Base-by-base conservation (phyloP, 2,888 invertebrate genomes). In the Phragmatobia fuliginosa region DNA sequence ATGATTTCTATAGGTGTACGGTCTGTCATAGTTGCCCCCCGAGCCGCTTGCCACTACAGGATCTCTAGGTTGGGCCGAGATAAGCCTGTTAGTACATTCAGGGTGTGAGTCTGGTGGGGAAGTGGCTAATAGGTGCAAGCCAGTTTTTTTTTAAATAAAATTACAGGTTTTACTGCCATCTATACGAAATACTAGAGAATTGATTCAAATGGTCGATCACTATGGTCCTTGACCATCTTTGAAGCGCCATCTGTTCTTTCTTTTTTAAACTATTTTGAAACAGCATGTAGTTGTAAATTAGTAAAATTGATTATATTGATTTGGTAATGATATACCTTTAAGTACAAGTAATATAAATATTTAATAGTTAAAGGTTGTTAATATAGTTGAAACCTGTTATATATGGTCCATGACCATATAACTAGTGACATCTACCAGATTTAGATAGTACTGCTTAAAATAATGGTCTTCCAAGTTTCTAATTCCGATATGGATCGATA, bases 371-470 rank as follows among this genome's bases (percentile, higher is more conserved):
- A 56, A 56, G 0, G 25, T 56, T 56, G 5, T 14, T 14, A 56
- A 28, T 56, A 25, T 28, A 7, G 14, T 6, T 5, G 6, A 56
- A 56, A 28, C 2, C 1, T 16, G 0, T 16, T 28, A 1, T 11
- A 0, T 66, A 81, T 82, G 87, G 88, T 83, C 86, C 45, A 33
- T 75, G 86, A 85, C 82, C 87, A 87, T 86, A 68, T 72, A 14
- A 63, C 28, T 69, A 75, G 66, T 73, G 88, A 79, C 90, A 86
- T 88, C 92, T 92, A 62, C 62, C 56, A 1, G 62, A 70, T 58
- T 62, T 7, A 10, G 0, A 5, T 70, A 0, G 41, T 0, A 71
- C 28, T 41, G 25, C 11, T 56, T 41, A 28, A 14, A 21, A 28
- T 0, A 58, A 56, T 45, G 41, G 8, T 56, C 5, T 16, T 56